Conservation (phyloP, 1,140 invertebrate species). For the Oryzaephilus surinamensis region DNA sequence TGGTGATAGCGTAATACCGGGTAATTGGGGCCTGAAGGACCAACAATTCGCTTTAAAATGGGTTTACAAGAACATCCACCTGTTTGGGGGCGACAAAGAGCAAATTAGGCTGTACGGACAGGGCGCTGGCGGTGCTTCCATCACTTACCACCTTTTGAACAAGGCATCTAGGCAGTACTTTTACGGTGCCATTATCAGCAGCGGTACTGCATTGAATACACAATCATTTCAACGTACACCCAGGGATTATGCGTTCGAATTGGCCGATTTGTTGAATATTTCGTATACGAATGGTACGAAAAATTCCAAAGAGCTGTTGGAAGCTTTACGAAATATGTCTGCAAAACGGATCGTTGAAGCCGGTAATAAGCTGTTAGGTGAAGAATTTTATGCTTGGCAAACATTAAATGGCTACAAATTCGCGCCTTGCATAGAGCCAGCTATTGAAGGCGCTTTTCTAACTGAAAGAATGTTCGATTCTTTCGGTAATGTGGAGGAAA, state of each 20-base stretch:
- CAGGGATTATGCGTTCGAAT: neutral
- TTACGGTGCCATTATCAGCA: neutral
- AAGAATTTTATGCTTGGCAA: neutral
- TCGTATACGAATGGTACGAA: too few relatives aligned
- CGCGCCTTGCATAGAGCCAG: conserved; percentile 12
- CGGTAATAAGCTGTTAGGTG: neutral
- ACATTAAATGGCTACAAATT: neutral
- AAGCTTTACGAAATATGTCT: neutral
- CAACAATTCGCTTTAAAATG: conserved; percentile 58
- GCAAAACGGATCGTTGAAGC: too few relatives aligned
- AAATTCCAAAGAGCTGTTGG: neutral
- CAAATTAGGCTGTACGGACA: conserved; percentile 57
- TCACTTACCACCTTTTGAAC: conserved; percentile 48
- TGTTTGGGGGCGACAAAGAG: conserved; percentile 62
- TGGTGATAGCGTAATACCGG: conserved; percentile 47
- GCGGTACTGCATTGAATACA: neutral
- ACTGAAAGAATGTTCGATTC: conserved; percentile 11
- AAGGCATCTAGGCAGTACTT: conserved; percentile 4
- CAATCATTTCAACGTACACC: neutral
- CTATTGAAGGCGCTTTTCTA: conserved; percentile 11
- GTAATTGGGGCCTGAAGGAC: conserved; percentile 63
- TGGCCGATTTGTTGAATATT: too few relatives aligned
- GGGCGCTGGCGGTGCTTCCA: conserved; percentile 54
- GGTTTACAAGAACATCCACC: conserved; percentile 54
- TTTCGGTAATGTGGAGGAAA: conserved; percentile 12